These are phyloP conservation scores for Nannoperca obscura DNA, from an alignment of 2,797 vertebrate genomes.

Conservation along the genomic window DNA sequence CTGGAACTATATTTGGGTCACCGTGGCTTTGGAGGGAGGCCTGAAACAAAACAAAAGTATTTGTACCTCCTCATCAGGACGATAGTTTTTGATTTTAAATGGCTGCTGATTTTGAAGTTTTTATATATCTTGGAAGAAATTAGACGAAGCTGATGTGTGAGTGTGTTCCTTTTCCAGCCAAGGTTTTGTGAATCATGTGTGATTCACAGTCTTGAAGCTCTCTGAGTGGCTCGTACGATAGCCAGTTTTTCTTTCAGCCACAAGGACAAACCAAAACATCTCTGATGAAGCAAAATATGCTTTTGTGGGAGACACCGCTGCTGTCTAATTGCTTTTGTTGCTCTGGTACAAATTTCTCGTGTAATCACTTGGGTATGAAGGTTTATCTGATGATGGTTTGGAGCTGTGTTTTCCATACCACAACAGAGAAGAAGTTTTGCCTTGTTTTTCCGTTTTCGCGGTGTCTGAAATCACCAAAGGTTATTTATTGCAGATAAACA, in stretches of 20 bases:
- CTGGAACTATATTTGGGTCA: slow-evolving; percentile 70
- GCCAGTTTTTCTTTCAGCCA: slow-evolving; percentile 6
- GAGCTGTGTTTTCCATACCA: slow-evolving; percentile 24
- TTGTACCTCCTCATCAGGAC: slow-evolving; percentile 42
- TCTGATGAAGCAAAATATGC: slow-evolving; percentile 28
- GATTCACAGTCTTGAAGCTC: slow-evolving; percentile 31
- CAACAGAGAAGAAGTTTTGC: slow-evolving; percentile 18
- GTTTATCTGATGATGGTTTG: slow-evolving; percentile 44
- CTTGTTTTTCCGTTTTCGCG: not conserved
- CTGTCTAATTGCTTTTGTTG: slow-evolving; percentile 45
- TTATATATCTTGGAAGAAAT: slow-evolving; percentile 66
- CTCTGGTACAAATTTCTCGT: slow-evolving; percentile 22
- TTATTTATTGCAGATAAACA: no score
- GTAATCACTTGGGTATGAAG: slow-evolving; percentile 36
- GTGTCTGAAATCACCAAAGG: not conserved
- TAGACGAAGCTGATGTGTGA: slow-evolving; percentile 37
- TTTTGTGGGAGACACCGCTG: slow-evolving; percentile 19
- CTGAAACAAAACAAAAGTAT: slow-evolving; percentile 31
- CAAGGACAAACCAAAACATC: slow-evolving; percentile 39
- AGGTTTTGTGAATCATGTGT: slow-evolving; percentile 45
- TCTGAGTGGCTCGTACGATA: not conserved
- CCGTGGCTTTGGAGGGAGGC: slow-evolving; percentile 64
- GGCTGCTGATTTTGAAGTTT: slow-evolving; percentile 60
- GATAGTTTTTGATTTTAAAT: slow-evolving; percentile 48
- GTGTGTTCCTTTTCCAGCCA: slow-evolving; percentile 37